These are phyloP conservation scores for Arremon aurantiirostris DNA, from an alignment of 2,797 vertebrate genomes.

Conservation along the genomic window DNA sequence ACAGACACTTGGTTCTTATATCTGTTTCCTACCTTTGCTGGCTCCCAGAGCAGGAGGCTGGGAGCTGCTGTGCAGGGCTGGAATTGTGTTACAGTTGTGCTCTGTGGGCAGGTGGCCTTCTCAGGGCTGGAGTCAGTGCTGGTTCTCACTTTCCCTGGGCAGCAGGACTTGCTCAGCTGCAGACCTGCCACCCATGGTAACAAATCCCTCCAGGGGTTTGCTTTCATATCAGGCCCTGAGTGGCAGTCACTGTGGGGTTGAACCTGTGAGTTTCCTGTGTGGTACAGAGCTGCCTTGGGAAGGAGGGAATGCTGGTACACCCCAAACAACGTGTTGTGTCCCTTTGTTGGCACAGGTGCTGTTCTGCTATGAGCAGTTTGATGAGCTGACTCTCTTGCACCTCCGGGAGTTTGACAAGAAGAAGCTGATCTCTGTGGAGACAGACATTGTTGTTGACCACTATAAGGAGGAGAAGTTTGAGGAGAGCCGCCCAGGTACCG, in stretches of 20 bases:
- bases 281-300: not conserved
- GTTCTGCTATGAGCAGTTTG: constrained; percentile 97
- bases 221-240: not conserved
- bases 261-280: not conserved
- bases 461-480: constrained; percentile 96
- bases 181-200: not conserved
- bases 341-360: constrained; percentile 81
- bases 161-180: not conserved
- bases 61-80: not conserved
- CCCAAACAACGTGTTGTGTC: not conserved
- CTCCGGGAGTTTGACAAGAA: constrained; percentile 94
- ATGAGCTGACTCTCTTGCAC: constrained; percentile 93
- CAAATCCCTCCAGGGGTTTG: not conserved
- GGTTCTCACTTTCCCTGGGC: not conserved
- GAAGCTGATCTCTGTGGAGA: constrained; percentile 95
- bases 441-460: constrained; percentile 96
- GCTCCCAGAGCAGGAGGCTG: not conserved
- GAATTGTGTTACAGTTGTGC: not conserved
- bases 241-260: not conserved
- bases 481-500: constrained; percentile 79
- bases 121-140: not conserved
- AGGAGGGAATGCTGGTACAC: not conserved
- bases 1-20: not conserved
- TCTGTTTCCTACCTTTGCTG: not conserved
- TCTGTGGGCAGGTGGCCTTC: not conserved